phyloP scores from a whole-genome alignment of 1,140 invertebrate genomes.

The Cherax destructor region DNA sequence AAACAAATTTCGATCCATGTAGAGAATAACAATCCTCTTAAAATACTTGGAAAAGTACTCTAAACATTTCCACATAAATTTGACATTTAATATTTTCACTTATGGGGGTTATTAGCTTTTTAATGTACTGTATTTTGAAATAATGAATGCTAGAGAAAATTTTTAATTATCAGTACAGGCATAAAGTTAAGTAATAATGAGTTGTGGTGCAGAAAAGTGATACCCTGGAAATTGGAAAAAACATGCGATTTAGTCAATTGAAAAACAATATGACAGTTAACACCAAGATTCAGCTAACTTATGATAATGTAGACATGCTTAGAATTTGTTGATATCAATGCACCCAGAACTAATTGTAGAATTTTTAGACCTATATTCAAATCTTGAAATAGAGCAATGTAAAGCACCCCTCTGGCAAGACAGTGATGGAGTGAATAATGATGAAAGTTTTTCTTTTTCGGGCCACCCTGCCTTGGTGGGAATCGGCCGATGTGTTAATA shows the following conservation, averaged over 20 bases:
- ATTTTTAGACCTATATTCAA: background rate
- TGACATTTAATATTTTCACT: background rate
- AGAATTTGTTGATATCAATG: constrained; percentile 1
- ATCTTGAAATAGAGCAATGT: background rate
- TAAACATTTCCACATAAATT: background rate
- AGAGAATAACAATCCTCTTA: background rate
- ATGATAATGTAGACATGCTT: constrained; percentile 36
- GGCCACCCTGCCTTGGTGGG: too few species aligned
- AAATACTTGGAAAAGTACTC: background rate
- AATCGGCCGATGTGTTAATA: too few species aligned
- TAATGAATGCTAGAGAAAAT: background rate
- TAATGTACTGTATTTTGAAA: background rate
- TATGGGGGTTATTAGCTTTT: background rate
- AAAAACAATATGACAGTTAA: constrained; percentile 32
- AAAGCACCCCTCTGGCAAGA: too few species aligned
- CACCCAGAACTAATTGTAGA: background rate
- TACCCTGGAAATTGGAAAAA: constrained; percentile 11
- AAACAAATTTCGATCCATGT: background rate
- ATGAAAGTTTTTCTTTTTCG: too few species aligned
- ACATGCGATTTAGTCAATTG: constrained; percentile 45
- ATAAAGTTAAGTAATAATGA: background rate
- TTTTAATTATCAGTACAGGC: background rate
- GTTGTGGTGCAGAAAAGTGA: constrained; percentile 17
- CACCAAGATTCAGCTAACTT: constrained; percentile 28
- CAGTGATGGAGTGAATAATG: too few species aligned